Conservation (phyloP, 2,888 invertebrate genomes). For the Thelaira solivaga region DNA sequence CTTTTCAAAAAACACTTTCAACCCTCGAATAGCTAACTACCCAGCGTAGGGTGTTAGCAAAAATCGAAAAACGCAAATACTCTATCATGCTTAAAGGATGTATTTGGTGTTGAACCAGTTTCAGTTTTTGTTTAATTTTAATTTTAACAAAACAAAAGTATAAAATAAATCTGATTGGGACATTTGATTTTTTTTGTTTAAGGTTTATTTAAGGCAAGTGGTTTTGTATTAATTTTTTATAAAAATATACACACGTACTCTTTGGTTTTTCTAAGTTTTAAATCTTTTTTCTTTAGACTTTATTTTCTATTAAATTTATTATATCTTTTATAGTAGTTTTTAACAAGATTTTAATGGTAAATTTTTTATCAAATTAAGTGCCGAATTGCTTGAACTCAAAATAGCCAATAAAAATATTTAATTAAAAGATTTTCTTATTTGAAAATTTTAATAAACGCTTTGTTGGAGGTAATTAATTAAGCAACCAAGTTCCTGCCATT, state of each 20-base stretch:
- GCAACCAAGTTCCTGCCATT: too few species aligned
- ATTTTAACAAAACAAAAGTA: too few species aligned
- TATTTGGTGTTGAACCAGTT: constrained; percentile 57
- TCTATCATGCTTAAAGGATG: constrained; percentile 27
- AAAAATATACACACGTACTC: background rate
- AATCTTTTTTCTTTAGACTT: background rate
- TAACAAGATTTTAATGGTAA: constrained; percentile 22
- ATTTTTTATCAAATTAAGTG: background rate
- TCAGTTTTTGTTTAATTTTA: background rate
- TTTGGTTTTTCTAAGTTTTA: background rate
- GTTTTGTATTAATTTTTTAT: constrained; percentile 45
- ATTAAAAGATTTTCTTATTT: background rate
- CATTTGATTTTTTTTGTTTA: constrained; percentile 32
- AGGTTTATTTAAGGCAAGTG: constrained; percentile 57
- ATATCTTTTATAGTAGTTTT: background rate
- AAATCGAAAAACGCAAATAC: background rate
- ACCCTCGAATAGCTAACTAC: background rate
- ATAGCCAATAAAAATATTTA: background rate
- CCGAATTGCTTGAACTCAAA: background rate
- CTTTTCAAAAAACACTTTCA: too few species aligned
- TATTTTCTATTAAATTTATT: background rate
- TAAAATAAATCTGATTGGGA: constrained; percentile 47
- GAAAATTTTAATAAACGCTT: background rate
- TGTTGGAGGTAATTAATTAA: background rate
- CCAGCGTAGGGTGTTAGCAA: background rate